A percentile compares a stretch with the other conserved stretches of the same genome.
These are phyloP conservation scores for Mya arenaria DNA, from an alignment of 1,140 invertebrate genomes.

Conservation along the genomic window DNA sequence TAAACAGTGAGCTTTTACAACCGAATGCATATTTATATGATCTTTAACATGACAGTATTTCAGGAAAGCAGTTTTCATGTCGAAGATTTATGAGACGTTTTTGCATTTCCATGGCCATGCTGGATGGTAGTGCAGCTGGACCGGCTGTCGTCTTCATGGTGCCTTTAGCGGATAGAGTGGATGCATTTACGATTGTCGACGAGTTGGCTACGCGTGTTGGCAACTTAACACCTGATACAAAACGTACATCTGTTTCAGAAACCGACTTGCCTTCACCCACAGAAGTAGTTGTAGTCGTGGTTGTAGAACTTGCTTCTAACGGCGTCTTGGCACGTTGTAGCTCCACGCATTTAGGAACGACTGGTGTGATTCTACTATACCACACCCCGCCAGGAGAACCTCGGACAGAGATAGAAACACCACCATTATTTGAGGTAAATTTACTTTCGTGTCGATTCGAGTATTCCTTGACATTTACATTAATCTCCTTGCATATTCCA, in stretches of 20 bases:
- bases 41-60: too few relatives aligned
- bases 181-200: too few relatives aligned
- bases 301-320: too few relatives aligned
- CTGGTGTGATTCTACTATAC: slow-evolving; percentile 3
- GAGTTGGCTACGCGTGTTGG: too few relatives aligned
- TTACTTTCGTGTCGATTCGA: neutral
- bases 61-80: too few relatives aligned
- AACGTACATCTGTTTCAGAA: neutral
- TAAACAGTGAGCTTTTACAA: too few relatives aligned
- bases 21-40: too few relatives aligned
- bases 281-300: neutral
- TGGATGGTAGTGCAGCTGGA: too few relatives aligned
- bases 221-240: neutral
- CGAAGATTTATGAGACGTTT: too few relatives aligned
- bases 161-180: too few relatives aligned
- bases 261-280: neutral
- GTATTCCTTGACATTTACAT: slow-evolving; percentile 1
- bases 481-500: neutral
- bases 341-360: neutral
- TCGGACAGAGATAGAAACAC: neutral
- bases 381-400: slow-evolving; percentile 6
- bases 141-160: too few relatives aligned
- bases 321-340: neutral
- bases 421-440: slow-evolving; percentile 16
- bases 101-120: too few relatives aligned